A percentile compares a stretch with the other conserved stretches of the same genome.
Evolutionary conservation across 1,140 invertebrate species (phyloP).

Genomic region (Mylabris phalerata): DNA sequence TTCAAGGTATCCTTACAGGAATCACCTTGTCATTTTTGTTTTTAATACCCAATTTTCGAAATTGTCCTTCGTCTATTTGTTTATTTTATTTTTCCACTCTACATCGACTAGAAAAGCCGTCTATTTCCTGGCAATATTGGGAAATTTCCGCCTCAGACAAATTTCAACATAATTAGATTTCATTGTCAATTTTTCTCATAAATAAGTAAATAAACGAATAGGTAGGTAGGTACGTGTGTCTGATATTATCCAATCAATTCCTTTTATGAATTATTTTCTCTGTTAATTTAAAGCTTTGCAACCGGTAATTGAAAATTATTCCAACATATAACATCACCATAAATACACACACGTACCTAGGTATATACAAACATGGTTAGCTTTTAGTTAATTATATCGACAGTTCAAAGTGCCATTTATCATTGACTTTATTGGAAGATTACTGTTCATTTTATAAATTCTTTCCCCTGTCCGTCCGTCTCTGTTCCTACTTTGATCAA

Average conservation of each 20-base stretch:
- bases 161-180: too few species aligned
- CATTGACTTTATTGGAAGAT: constrained; percentile 8
- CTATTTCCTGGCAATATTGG: too few species aligned
- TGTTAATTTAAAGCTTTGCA: background rate
- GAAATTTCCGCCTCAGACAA: too few species aligned
- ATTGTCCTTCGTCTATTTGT: too few species aligned
- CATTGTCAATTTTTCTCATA: too few species aligned
- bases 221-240: background rate
- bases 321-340: background rate
- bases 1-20: background rate
- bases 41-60: too few species aligned
- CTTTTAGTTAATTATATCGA: constrained; percentile 7
- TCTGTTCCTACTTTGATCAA: constrained; percentile 4
- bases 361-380: background rate
- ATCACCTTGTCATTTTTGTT: background rate
- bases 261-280: constrained; percentile 3
- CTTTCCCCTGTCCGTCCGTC: background rate
- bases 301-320: background rate
- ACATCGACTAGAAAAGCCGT: too few species aligned
- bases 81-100: too few species aligned
- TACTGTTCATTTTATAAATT: background rate
- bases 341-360: background rate
- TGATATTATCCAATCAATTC: background rate
- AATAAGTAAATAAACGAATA: too few species aligned
- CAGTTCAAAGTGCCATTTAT: constrained; percentile 3